Conservation (phyloP, 2,797 vertebrate genomes). For the Semotilus atromaculatus region DNA sequence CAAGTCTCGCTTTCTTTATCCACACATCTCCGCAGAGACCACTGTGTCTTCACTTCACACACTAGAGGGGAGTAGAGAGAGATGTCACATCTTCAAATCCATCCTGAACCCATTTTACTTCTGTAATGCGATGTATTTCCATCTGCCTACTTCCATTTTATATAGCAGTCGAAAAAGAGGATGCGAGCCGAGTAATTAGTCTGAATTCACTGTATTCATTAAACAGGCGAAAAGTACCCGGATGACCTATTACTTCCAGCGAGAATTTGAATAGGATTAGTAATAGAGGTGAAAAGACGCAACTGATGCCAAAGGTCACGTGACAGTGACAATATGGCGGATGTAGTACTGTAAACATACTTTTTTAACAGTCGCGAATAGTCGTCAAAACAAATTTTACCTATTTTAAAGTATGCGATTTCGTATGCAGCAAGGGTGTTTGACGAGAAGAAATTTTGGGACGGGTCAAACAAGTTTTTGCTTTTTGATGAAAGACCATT, state of each 20-base stretch:
- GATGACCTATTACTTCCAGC: not conserved
- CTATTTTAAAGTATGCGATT: not conserved
- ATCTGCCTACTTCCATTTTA: not conserved
- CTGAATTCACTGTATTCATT: not conserved
- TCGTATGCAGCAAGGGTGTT: not conserved
- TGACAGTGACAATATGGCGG: not conserved
- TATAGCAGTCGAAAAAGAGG: not conserved
- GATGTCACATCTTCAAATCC: not conserved
- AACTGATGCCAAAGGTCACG: not conserved
- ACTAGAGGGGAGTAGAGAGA: slow-evolving; percentile 25
- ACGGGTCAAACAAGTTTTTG: not conserved
- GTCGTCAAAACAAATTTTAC: not conserved
- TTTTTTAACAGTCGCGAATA: not conserved
- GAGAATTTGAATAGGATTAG: not conserved
- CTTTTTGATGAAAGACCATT: not conserved
- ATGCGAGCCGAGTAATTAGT: not conserved
- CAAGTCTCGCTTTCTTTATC: slow-evolving; percentile 17
- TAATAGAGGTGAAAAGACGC: not conserved
- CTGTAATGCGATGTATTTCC: not conserved
- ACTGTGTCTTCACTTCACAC: not conserved
- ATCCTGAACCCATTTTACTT: not conserved
- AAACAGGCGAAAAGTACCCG: not conserved
- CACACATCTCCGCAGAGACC: not conserved
- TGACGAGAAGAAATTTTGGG: not conserved
- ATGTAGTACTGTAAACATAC: not conserved